Base-by-base conservation (phyloP, 2,888 invertebrate genomes). In the Linnaemya vulpina region DNA sequence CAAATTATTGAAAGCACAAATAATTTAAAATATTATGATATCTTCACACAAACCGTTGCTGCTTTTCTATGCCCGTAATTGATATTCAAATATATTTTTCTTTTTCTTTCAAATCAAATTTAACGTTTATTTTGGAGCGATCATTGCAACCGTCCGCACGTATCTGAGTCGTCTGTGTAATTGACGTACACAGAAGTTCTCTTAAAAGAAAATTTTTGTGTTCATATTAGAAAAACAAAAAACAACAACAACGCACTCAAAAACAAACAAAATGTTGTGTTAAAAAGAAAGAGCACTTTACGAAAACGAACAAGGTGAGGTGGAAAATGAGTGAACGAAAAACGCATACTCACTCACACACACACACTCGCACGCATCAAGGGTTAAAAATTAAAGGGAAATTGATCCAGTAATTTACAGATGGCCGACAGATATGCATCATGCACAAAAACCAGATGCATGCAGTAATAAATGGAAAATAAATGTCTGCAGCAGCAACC, bases 41-140 rank as follows among this genome's bases (percentile, higher is more conserved):
- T 17, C 38, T 49, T 77, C 10, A 71, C 71, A 80, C 70, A 53
- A 84, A 80, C 63, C 75, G 75, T 60, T 46, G 20, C 46, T 46
- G 17, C 3, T 74, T 65, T 70, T 68, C 20, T 43, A 20, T 20
- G 10, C 15, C 10, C 43, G 22, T 60, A 51, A 68, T 46, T 74
- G 53, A 55, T 53, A 68, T 25, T 35, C 70, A 30, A 38, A 49
- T 49, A 76, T 20, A 51, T 49, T 20, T 58, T 65, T 65, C 9
- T 84, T 81, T 15, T 62, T 35, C 10, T 63, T 43, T 38, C 11
- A 40, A 62, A 30, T 63, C 22, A 74, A 85, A 81, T 63, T 81
- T 82, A 85, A 85, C 84, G 81, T 62, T 82, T 70, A 82, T 71
- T 80, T 78, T 62, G 38, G 11, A 73, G 75, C 79, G 84, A 73